A percentile compares a stretch with the other conserved stretches of the same genome.
These are phyloP conservation scores for Coelopa frigida DNA, from an alignment of 1,140 invertebrate genomes.

Conservation along the genomic window DNA sequence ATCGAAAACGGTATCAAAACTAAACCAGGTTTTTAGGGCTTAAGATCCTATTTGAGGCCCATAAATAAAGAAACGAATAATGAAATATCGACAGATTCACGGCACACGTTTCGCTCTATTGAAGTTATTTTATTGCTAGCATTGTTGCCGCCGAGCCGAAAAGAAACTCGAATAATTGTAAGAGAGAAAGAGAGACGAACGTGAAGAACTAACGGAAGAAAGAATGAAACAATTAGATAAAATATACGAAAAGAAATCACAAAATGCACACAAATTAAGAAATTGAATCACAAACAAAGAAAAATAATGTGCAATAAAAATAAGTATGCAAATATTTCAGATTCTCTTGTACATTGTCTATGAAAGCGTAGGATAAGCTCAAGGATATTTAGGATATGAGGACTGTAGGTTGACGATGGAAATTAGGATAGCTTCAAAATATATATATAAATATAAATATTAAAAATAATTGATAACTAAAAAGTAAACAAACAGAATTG, in stretches of 20 bases:
- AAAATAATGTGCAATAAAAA: neutral
- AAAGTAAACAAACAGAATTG: too few relatives aligned
- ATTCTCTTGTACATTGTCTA: neutral
- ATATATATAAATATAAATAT: too few relatives aligned
- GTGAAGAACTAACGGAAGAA: neutral
- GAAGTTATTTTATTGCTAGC: conserved; percentile 12
- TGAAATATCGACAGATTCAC: neutral
- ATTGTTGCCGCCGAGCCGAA: conserved; percentile 42
- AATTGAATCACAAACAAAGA: neutral
- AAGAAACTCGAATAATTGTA: neutral
- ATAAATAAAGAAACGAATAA: neutral
- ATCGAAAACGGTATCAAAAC: neutral
- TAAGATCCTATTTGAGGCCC: neutral
- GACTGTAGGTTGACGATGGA: too few relatives aligned
- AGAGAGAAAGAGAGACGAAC: neutral
- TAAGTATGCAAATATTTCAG: neutral
- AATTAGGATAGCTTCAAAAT: too few relatives aligned
- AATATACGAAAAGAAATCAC: conserved; percentile 6
- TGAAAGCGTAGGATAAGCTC: too few relatives aligned
- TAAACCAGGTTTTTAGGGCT: neutral
- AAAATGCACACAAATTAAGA: conserved; percentile 4
- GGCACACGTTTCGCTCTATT: neutral
- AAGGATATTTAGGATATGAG: too few relatives aligned
- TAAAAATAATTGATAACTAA: too few relatives aligned
- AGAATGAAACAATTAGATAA: neutral